phyloP scores from a whole-genome alignment of 2,113 vertebrate genomes.

The Apus apus region DNA sequence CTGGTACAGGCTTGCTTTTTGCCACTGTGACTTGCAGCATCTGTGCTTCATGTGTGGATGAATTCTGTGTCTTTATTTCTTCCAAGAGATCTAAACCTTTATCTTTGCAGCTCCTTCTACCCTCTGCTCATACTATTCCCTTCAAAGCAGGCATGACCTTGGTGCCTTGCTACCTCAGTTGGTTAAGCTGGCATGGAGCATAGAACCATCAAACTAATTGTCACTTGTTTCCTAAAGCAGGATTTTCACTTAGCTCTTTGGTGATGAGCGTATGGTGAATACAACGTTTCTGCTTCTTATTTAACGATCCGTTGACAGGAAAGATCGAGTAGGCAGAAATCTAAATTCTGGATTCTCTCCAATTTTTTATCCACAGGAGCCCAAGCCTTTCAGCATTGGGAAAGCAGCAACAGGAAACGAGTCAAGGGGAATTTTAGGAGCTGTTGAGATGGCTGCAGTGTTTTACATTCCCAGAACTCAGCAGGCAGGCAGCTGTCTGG shows the following conservation, averaged over 20 bases:
- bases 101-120: not conserved
- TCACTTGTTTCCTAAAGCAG: conserved; percentile 9
- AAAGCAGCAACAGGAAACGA: conserved; percentile 67
- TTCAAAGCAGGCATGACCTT: not conserved
- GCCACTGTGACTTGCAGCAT: not conserved
- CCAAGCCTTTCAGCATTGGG: conserved; percentile 36
- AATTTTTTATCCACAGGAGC: conserved; percentile 49
- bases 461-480: conserved; percentile 60
- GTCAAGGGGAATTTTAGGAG: conserved; percentile 64
- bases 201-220: not conserved
- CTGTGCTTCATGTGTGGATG: rapidly evolving
- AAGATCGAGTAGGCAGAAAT: conserved; percentile 45
- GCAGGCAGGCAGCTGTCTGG: conserved; percentile 61
- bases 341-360: conserved; percentile 55
- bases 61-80: not conserved
- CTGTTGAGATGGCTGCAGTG: conserved; percentile 66
- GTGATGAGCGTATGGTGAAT: not conserved
- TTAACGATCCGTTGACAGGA: conserved; percentile 52
- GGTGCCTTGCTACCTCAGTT: not conserved
- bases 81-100: not conserved
- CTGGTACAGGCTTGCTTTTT: not conserved
- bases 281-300: not conserved
- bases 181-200: not conserved
- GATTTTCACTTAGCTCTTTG: conserved; percentile 8
- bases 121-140: not conserved